Evolutionary conservation across 2,113 vertebrate genomes (phyloP).

Genomic region (Thamnophis sirtalis): DNA sequence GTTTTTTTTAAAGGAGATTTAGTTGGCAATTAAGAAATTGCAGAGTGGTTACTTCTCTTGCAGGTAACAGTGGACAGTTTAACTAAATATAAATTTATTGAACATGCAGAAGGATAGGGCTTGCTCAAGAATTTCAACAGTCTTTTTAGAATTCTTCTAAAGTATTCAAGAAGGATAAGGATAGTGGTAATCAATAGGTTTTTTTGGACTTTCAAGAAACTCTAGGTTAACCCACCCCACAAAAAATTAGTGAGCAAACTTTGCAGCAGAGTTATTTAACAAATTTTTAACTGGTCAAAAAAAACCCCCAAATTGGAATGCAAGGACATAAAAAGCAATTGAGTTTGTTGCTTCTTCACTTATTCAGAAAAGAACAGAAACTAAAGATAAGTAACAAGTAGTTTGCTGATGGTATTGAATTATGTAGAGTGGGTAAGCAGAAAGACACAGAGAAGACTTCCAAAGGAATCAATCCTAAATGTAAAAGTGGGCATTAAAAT

Average conservation of each 20-base stretch:
- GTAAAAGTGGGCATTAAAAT: background rate
- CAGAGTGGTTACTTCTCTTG: background rate
- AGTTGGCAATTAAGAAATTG: background rate
- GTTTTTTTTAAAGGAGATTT: background rate
- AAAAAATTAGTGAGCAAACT: background rate
- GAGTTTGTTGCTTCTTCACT: background rate
- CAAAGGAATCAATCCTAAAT: background rate
- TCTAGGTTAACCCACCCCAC: background rate
- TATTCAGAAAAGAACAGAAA: background rate
- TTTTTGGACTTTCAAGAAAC: background rate
- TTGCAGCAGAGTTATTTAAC: background rate
- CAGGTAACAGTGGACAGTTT: background rate
- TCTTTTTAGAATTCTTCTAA: background rate
- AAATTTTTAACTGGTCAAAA: background rate
- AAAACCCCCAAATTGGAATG: background rate
- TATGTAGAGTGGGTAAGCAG: background rate
- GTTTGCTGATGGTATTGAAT: background rate
- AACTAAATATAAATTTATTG: background rate
- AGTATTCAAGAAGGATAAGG: background rate
- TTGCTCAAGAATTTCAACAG: background rate
- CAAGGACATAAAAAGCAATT: background rate
- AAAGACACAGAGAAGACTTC: background rate
- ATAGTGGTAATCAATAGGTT: background rate
- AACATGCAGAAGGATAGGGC: background rate
- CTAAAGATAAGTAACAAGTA: background rate